These are phyloP conservation scores for Drosophila oshimai DNA, from an alignment of 1,140 invertebrate genomes.

Conservation along the genomic window DNA sequence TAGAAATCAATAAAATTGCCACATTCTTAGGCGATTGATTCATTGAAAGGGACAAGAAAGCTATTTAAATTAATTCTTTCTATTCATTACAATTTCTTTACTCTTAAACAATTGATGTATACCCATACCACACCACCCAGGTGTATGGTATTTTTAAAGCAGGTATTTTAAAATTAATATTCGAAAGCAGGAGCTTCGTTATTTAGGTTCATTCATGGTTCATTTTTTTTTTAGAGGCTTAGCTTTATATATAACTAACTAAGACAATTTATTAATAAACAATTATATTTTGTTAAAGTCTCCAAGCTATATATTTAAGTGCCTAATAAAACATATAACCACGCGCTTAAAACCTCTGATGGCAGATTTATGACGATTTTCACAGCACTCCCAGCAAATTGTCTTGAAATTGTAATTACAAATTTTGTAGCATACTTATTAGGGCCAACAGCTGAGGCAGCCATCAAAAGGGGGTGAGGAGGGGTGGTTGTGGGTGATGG, in stretches of 20 bases:
- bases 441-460: slow-evolving; percentile 26
- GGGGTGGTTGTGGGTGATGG: background rate
- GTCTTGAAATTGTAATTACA: slow-evolving; percentile 35
- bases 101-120: background rate
- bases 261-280: too few relatives aligned
- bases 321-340: too few relatives aligned
- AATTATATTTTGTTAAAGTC: too few relatives aligned
- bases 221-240: too few relatives aligned
- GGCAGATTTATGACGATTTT: slow-evolving; percentile 9
- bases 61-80: background rate
- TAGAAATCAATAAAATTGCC: slow-evolving; percentile 26
- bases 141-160: too few relatives aligned
- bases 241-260: too few relatives aligned
- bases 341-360: background rate
- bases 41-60: background rate
- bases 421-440: slow-evolving; percentile 34
- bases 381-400: slow-evolving; percentile 1
- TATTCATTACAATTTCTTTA: background rate
- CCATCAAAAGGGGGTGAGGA: background rate
- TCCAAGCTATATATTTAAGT: too few relatives aligned
- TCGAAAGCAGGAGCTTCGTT: too few relatives aligned
- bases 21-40: slow-evolving; percentile 14
- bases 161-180: too few relatives aligned
- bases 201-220: too few relatives aligned
- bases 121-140: background rate